Evolutionary conservation across 2,113 vertebrate species (phyloP), one percentile per base, ranked within the genome.

Genomic region (Eulemur macaco): DNA sequence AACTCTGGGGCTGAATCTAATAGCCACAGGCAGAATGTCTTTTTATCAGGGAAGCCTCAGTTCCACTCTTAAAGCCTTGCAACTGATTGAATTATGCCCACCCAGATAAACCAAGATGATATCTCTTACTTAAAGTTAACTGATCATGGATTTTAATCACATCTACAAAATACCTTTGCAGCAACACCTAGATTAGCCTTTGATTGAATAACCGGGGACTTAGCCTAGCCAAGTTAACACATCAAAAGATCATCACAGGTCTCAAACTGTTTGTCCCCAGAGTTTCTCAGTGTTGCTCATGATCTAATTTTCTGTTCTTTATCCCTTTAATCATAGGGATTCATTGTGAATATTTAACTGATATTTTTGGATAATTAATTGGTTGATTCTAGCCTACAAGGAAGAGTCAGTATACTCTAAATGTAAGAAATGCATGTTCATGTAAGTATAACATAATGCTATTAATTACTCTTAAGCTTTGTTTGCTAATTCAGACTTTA

Each of bases 321-420:
- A 71, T 93, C 34, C 1, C 7, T 93, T 94, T 83, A 82, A 74
- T 39, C 42, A 60, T 42, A 76, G 27, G 7, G 29, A 6, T 81
- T 96, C 8, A 45, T 2, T 27, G 6, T 89, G 66, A 37, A n/a
- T 71, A 71, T 68, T 85, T 85, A 52, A 25, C 20, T 66, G 34
- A 29, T 87, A 50, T 89, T 66, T 95, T 83, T 78, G 66, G 12
- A 18, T 95, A 47, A 56, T 90, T 93, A 88, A 93, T 34, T 77
- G 23, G 42, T 88, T 85, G 21, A 87, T 56, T 84, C 37, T 87
- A 84, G 56, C 21, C 14, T 60, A 69, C 29, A 90, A 89, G 37
- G 45, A 80, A 68, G 23, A 80, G 17, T 71, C 50, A 88, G 2
- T 60, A 63, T 69, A 50, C 74, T 89, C 45, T 92, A 63, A 87